These are phyloP conservation scores for Atrina japonica DNA, from an alignment of 2,888 invertebrate genomes.

Conservation along the genomic window DNA sequence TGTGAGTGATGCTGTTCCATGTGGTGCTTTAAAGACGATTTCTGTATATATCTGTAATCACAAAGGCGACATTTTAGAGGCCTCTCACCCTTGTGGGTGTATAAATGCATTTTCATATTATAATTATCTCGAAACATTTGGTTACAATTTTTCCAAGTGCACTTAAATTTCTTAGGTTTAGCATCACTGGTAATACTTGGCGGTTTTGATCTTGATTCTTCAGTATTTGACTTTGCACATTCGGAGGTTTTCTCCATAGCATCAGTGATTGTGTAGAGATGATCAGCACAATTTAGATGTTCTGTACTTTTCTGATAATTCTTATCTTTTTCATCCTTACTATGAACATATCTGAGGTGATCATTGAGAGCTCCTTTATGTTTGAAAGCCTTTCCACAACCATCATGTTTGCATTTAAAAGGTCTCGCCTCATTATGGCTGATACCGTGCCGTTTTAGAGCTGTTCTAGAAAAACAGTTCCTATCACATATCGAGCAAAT, in stretches of 20 bases:
- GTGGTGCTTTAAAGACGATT: conserved; percentile 48
- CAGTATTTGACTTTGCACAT: too few species aligned
- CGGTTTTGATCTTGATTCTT: too few species aligned
- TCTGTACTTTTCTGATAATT: too few species aligned
- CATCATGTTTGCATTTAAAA: conserved; percentile 40
- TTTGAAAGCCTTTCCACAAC: conserved; percentile 46
- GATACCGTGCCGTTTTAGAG: conserved; percentile 51
- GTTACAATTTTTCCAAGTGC: conserved; percentile 46
- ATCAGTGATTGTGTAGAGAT: not conserved
- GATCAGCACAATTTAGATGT: not conserved
- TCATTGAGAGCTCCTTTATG: conserved; percentile 47
- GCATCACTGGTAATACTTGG: not conserved
- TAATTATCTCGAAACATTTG: conserved; percentile 50
- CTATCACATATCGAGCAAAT: conserved; percentile 47
- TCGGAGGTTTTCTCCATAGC: not conserved
- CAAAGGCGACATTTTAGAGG: conserved; percentile 46
- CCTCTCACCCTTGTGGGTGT: conserved; percentile 45
- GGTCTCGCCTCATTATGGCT: conserved; percentile 44
- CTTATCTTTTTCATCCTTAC: too few species aligned
- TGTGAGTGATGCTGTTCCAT: conserved; percentile 43
- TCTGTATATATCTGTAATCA: conserved; percentile 48
- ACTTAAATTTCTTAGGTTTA: conserved; percentile 29
- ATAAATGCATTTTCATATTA: conserved; percentile 48
- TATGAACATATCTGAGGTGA: conserved; percentile 49
- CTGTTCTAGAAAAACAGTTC: conserved; percentile 38